Evolutionary conservation across 1,140 invertebrate species (phyloP).

Genomic region (Papilio dardanus): DNA sequence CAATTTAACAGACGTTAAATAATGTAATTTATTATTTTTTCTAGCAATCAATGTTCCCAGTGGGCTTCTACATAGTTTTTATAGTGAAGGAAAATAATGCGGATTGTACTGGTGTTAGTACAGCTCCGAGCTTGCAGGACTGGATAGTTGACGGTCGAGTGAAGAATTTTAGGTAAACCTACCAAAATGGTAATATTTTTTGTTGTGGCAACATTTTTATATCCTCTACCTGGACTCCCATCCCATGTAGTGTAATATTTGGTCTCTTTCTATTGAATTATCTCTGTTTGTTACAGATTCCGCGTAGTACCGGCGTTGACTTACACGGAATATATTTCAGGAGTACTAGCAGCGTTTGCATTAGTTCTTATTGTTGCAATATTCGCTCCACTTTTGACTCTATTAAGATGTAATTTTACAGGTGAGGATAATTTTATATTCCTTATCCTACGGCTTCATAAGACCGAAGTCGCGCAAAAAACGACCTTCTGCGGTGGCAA

Average conservation of each 20-base stretch:
- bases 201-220: not conserved
- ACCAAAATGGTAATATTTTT: not conserved
- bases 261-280: not conserved
- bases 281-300: conserved; percentile 45
- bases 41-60: conserved; percentile 86
- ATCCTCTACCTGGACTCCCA: too few relatives aligned
- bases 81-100: conserved; percentile 89
- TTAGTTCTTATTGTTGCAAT: conserved; percentile 50
- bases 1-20: too few relatives aligned
- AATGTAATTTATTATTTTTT: conserved; percentile 43
- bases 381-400: conserved; percentile 46
- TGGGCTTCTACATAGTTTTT: conserved; percentile 92
- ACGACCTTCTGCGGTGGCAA: too few relatives aligned
- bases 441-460: too few relatives aligned
- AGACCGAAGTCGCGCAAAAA: too few relatives aligned
- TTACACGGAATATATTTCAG: conserved; percentile 57
- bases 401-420: conserved; percentile 44
- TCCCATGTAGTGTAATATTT: too few relatives aligned
- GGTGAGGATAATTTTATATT: conserved; percentile 40
- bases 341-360: conserved; percentile 49
- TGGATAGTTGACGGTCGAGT: conserved; percentile 40
- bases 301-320: conserved; percentile 53
- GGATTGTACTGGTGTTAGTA: conserved; percentile 83
- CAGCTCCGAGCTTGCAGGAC: not conserved
- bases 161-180: conserved; percentile 56